Percentiles rank a stretch among this genome's conserved stretches.
These are phyloP conservation scores for Spongilla lacustris DNA, from an alignment of 37 sponge, comb jelly and placozoan species.

Conservation along the genomic window DNA sequence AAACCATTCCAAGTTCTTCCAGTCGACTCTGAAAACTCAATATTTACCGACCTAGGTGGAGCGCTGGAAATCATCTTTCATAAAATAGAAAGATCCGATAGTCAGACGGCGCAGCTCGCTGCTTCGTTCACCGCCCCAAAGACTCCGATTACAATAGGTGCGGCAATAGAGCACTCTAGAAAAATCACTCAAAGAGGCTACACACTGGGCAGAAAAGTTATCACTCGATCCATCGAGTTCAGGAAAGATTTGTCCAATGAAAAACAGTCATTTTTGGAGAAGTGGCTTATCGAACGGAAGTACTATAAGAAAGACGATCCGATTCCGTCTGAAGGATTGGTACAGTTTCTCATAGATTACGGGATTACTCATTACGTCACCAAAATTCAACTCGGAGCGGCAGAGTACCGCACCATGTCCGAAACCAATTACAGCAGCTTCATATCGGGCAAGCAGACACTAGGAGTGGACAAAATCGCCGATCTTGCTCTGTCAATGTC, in stretches of 20 bases:
- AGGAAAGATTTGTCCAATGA: background rate
- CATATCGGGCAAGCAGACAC: background rate
- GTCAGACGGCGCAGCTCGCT: background rate
- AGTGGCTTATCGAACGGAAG: background rate
- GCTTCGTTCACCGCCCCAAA: background rate
- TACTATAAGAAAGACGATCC: background rate
- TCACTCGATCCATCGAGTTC: background rate
- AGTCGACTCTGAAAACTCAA: background rate
- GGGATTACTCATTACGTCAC: slow-evolving; percentile 12
- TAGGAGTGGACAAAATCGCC: background rate
- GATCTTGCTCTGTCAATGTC: background rate
- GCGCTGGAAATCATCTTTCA: background rate
- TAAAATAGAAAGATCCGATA: background rate
- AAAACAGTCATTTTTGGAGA: background rate
- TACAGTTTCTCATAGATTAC: background rate
- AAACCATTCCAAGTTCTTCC: background rate
- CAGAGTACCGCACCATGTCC: background rate
- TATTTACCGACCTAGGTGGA: background rate
- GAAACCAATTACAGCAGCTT: background rate
- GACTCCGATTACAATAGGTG: background rate
- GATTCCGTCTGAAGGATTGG: background rate
- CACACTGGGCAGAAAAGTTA: background rate
- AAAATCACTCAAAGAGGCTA: background rate
- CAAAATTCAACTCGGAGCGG: background rate
- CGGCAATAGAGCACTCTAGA: background rate